A percentile compares a stretch with the other conserved stretches of the same genome.
These are phyloP conservation scores for Melanargia galathea DNA, from an alignment of 2,888 invertebrate genomes.

Conservation along the genomic window DNA sequence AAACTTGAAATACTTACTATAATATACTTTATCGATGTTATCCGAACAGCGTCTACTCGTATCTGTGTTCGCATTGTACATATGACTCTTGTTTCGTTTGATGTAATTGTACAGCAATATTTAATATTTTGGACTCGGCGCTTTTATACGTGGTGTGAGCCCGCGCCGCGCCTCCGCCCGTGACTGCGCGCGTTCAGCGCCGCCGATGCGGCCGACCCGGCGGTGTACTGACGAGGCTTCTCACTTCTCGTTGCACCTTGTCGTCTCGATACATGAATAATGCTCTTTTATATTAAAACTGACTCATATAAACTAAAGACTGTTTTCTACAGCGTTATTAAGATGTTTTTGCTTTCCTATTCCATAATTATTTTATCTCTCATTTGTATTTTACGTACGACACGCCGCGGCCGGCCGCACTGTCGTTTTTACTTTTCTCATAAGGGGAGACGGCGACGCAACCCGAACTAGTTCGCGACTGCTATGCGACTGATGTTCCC, in stretches of 20 bases:
- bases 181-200: no score
- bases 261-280: neutral
- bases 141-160: conserved; percentile 30
- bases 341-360: no score
- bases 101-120: conserved; percentile 71
- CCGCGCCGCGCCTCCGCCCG: conserved; percentile 25
- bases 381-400: no score
- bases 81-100: conserved; percentile 61
- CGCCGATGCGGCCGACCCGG: neutral
- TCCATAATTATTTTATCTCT: no score
- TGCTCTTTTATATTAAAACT: neutral
- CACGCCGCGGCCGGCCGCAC: no score
- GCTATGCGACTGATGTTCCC: no score
- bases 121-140: conserved; percentile 37
- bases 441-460: no score
- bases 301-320: neutral
- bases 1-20: conserved; percentile 73
- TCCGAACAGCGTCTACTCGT: conserved; percentile 76
- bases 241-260: no score
- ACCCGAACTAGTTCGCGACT: no score
- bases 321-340: neutral
- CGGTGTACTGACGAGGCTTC: neutral
- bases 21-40: conserved; percentile 68
- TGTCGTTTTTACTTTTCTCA: no score
- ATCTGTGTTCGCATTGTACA: conserved; percentile 75